A percentile compares a stretch with the other conserved stretches of the same genome.
phyloP scores from a whole-genome alignment of 1,140 invertebrate species.

The Phenacoccus solenopsis region DNA sequence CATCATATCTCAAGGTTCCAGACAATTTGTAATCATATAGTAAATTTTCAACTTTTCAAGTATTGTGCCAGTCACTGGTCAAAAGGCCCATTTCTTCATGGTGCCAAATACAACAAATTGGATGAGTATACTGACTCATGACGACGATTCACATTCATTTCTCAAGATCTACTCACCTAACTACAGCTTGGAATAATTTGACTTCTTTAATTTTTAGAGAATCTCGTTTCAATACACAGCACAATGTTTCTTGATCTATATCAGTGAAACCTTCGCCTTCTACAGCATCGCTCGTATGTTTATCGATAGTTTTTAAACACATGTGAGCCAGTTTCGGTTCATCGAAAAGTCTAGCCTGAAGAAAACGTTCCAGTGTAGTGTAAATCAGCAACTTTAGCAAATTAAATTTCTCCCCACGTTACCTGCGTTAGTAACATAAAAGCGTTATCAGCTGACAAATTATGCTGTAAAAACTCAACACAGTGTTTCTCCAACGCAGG shows the following conservation, averaged over 20 bases:
- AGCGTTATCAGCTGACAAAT: slow-evolving; percentile 71
- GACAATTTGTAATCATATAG: no score
- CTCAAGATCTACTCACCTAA: slow-evolving; percentile 34
- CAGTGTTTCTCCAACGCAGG: slow-evolving; percentile 69
- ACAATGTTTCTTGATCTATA: slow-evolving; percentile 71
- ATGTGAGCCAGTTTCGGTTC: slow-evolving; percentile 62
- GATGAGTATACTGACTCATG: neutral
- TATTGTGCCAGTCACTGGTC: no score
- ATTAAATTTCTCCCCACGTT: neutral
- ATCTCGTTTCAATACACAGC: slow-evolving; percentile 66
- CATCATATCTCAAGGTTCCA: no score
- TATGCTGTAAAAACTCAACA: slow-evolving; percentile 69
- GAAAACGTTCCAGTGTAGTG: neutral
- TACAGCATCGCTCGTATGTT: slow-evolving; percentile 67
- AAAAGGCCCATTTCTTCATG: no score
- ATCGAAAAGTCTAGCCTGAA: slow-evolving; percentile 62
- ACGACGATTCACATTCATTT: neutral
- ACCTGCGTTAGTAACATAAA: slow-evolving; percentile 62
- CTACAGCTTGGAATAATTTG: slow-evolving; percentile 60
- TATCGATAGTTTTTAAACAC: slow-evolving; percentile 76
- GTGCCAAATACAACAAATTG: no score
- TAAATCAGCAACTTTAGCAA: neutral
- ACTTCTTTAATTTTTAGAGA: slow-evolving; percentile 69
- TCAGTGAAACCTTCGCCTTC: slow-evolving; percentile 76
- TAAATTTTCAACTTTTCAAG: no score